phyloP scores from a whole-genome alignment of 1,140 invertebrate species.

The Brachionus paranguensis region DNA sequence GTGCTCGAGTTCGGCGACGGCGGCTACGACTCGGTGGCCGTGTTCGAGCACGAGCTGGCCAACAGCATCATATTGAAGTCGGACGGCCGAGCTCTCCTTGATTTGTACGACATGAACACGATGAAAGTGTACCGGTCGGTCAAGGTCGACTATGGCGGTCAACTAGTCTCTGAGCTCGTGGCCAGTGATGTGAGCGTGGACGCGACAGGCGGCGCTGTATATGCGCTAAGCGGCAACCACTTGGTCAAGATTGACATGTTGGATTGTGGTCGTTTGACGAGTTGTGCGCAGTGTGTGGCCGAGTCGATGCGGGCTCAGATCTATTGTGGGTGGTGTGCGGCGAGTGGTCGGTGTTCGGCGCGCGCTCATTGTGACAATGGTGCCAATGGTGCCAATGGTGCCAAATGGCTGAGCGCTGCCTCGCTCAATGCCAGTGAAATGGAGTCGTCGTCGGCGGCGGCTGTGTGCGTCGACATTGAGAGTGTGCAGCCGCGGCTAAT shows the following conservation, averaged over 20 bases:
- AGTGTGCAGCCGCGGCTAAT: background rate
- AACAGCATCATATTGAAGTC: background rate
- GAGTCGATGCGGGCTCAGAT: background rate
- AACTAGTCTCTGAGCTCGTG: no score
- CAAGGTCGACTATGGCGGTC: no score
- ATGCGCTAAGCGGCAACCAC: background rate
- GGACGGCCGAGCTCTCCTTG: background rate
- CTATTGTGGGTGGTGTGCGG: slow-evolving; percentile 14
- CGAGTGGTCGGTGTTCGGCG: background rate
- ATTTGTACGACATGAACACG: background rate
- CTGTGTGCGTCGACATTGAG: background rate
- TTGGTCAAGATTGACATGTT: background rate
- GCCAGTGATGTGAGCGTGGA: no score
- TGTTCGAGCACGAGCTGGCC: background rate
- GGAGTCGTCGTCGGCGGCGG: no score
- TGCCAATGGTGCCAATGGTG: background rate
- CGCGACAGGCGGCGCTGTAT: background rate
- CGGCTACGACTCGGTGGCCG: background rate
- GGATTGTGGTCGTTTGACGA: background rate
- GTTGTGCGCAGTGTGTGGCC: background rate
- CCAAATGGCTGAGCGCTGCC: background rate
- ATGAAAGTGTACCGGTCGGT: background rate
- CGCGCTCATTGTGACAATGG: background rate
- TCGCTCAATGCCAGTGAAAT: no score
- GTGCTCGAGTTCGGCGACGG: background rate